Conservation (phyloP, 2,113 vertebrate species). For the Atherinomorus stipes region DNA sequence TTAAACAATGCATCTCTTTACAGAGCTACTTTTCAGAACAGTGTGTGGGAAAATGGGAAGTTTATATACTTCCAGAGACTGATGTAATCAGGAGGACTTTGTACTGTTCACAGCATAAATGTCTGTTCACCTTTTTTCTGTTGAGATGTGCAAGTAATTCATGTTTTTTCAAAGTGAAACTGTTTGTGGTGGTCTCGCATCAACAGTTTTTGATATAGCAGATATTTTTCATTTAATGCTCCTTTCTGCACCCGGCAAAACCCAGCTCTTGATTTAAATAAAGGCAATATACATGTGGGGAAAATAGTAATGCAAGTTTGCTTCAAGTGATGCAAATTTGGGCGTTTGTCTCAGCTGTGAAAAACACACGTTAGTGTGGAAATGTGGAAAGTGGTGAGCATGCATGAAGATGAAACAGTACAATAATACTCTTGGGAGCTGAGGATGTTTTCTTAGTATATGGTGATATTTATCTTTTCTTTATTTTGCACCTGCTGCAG, state of each 20-base stretch:
- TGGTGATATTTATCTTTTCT: neutral
- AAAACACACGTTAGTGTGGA: neutral
- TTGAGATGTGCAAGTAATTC: conserved; percentile 20
- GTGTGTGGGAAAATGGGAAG: neutral
- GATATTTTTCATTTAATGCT: conserved; percentile 2
- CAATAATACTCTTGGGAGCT: neutral
- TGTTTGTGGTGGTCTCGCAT: conserved; percentile 5
- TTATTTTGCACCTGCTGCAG: neutral
- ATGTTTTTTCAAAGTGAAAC: neutral
- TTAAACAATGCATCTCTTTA: no score
- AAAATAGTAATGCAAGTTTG: conserved; percentile 4
- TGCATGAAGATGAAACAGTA: neutral
- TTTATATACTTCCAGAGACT: conserved; percentile 25
- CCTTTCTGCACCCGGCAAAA: neutral
- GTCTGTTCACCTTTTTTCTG: conserved; percentile 33
- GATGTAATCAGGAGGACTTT: conserved; percentile 69
- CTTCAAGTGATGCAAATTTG: neutral
- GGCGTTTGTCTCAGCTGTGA: neutral
- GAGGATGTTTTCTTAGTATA: neutral
- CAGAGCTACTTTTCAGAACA: neutral
- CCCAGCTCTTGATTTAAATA: neutral
- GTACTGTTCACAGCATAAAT: conserved; percentile 38
- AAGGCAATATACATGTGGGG: neutral
- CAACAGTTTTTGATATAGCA: conserved; percentile 3
- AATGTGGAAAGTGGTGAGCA: neutral